Evolutionary conservation across 2,113 vertebrate species (phyloP), one percentile per base, ranked within the genome.

Genomic region (Rattus rattus): DNA sequence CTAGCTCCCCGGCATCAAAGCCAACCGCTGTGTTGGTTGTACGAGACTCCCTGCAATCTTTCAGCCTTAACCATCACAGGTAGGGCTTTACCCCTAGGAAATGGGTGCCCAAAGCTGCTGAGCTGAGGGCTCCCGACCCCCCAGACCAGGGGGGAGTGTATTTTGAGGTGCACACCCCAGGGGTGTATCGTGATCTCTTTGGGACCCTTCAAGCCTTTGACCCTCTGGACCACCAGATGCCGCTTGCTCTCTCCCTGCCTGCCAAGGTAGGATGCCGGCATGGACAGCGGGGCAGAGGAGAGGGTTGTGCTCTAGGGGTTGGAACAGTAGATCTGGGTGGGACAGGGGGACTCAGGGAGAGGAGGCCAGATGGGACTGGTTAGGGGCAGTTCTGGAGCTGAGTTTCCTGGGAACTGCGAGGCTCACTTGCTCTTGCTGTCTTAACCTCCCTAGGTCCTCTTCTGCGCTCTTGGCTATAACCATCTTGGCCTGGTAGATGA

Each of bases 401-500:
- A 13, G 28, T 67, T 93, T 16, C 49, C 86, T n/a, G 59, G 47
- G 54, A 88, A 56, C 33, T n/a, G 20, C 88, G 88, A 13, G n/a
- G 5, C n/a, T 65, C 39, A 73, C n/a, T 19, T 39, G 67, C n/a
- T 47, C 52, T 95, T 67, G 92, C n/a, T 73, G 5, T 75, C 70
- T 72, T 87, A 30, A 28, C 14, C n/a, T 26, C 63, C 52, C 11
- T 93, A 99, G 98, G 94, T 99, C 61, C 96, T 98, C 26, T 97
- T 97, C 91, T 98, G 98, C 84, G 98, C 98, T 79, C 95, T 99
- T 69, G 98, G 98, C 54, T 98, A 98, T 63, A 98, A 98, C 83
- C 98, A 99, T 52, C 92, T 99, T 86, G 98, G 98, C 20, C 92
- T 99, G 79, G 98, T 98, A 47, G 98, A 99, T 83, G 98, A 98